Evolutionary conservation across 37 sponge, comb jelly and placozoan genomes (phyloP).

Genomic region (Geodia barretti): DNA sequence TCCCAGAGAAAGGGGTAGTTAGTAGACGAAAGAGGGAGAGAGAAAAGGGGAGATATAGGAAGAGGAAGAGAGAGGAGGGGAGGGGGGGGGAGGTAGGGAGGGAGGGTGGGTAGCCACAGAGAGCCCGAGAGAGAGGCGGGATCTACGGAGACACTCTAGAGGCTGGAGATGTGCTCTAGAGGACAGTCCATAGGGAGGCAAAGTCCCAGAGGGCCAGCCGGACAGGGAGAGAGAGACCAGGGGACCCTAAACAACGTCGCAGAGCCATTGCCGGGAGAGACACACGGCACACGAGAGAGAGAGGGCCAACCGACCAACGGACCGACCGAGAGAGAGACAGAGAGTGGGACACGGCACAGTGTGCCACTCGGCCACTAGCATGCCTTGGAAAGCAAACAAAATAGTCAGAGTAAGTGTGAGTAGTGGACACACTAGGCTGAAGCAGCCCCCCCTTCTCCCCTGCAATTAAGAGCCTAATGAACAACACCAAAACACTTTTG

Average conservation of each 20-base stretch:
- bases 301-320: not conserved
- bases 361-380: not conserved
- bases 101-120: not conserved
- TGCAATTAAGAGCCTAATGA: too few species aligned
- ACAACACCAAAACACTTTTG: too few species aligned
- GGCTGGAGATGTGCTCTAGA: not conserved
- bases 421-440: too few species aligned
- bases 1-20: not conserved
- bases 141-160: not conserved
- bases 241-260: too few species aligned
- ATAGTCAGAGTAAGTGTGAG: too few species aligned
- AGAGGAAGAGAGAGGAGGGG: not conserved
- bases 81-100: not conserved
- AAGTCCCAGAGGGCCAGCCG: not conserved
- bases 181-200: not conserved
- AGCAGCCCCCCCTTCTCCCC: too few species aligned
- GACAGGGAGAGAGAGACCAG: too few species aligned
- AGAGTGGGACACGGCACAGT: not conserved
- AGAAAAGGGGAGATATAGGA: not conserved
- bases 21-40: not conserved
- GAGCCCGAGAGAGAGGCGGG: not conserved
- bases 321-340: not conserved
- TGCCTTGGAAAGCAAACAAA: constrained; percentile 10
- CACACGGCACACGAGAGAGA: constrained; percentile 9
- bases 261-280: not conserved